Conservation (phyloP, 2,888 invertebrate genomes). For the Epirrita christyi region DNA sequence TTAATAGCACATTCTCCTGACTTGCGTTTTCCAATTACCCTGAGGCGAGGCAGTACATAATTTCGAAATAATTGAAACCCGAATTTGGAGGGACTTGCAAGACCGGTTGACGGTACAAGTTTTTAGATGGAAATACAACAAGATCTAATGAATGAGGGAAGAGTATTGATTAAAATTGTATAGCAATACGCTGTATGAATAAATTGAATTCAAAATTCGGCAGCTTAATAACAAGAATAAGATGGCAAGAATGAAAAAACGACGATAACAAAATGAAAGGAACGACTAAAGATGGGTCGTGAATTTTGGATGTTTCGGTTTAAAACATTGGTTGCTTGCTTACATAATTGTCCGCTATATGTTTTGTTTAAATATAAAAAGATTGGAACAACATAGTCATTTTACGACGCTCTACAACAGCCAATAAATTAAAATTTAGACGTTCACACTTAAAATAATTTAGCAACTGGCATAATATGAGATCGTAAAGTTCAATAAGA, state of each 20-base stretch:
- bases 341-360: no score
- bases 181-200: constrained; percentile 19
- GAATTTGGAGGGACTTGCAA: constrained; percentile 35
- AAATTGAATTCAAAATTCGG: constrained; percentile 14
- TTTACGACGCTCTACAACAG: constrained; percentile 8
- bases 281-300: not conserved
- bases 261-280: no score
- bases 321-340: no score
- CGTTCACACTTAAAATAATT: constrained; percentile 35
- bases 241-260: constrained; percentile 2
- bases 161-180: constrained; percentile 22
- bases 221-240: constrained; percentile 21
- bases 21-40: constrained; percentile 42
- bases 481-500: constrained; percentile 47
- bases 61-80: constrained; percentile 40
- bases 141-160: constrained; percentile 34
- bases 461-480: constrained; percentile 40
- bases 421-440: constrained; percentile 33
- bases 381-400: not conserved
- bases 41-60: constrained; percentile 28
- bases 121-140: constrained; percentile 30
- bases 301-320: no score
- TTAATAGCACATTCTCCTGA: constrained; percentile 43
- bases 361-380: no score
- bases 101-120: constrained; percentile 35